Evolutionary conservation across 2,797 vertebrate genomes (phyloP).

Genomic region (Parotocinclus haroldoi): DNA sequence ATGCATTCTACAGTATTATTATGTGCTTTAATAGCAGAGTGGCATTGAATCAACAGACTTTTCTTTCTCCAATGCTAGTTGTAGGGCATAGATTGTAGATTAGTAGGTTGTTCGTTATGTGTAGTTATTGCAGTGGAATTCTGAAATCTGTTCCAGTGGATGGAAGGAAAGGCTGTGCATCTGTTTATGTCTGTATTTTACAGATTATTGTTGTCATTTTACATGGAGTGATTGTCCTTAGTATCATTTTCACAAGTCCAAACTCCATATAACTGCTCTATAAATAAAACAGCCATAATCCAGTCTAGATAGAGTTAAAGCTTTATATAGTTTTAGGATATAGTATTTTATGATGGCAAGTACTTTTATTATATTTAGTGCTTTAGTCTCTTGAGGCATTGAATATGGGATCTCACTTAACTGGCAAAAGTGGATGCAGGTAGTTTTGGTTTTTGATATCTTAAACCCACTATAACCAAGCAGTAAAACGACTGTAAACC

Average conservation of each 20-base stretch:
- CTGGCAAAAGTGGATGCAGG: too few species aligned
- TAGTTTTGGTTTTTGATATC: too few species aligned
- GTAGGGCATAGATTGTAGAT: not conserved
- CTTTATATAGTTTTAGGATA: not conserved
- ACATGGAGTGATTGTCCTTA: not conserved
- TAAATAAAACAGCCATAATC: not conserved
- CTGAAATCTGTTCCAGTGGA: not conserved
- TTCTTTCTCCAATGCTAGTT: not conserved
- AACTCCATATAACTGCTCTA: not conserved
- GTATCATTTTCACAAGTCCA: not conserved
- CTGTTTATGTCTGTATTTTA: not conserved
- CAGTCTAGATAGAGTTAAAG: not conserved
- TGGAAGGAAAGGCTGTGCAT: not conserved
- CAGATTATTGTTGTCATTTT: not conserved
- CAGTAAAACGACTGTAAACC: too few species aligned
- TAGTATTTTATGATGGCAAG: not conserved
- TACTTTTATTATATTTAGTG: not conserved
- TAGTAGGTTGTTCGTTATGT: too few species aligned
- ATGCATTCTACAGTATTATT: too few species aligned
- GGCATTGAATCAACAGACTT: too few species aligned
- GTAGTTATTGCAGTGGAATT: not conserved
- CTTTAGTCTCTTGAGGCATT: not conserved
- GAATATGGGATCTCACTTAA: not conserved
- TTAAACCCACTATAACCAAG: too few species aligned
- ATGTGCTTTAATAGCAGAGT: too few species aligned